Evolutionary conservation across 2,797 vertebrate species (phyloP).

Genomic region (Mastacembelus armatus): DNA sequence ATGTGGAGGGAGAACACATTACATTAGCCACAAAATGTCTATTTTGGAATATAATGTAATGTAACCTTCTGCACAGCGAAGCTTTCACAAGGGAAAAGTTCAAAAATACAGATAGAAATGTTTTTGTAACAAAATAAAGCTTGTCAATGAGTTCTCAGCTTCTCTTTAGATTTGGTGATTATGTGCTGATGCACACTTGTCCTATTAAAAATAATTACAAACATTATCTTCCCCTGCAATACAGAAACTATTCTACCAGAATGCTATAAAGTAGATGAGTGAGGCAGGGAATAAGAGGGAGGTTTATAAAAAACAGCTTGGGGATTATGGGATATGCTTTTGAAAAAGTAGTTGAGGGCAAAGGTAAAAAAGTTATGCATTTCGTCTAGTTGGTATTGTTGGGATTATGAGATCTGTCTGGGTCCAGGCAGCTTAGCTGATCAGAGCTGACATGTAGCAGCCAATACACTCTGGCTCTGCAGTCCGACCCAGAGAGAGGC

Average conservation of each 20-base stretch:
- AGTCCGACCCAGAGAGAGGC: slow-evolving; percentile 30
- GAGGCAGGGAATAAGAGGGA: slow-evolving; percentile 7
- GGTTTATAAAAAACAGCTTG: slow-evolving; percentile 37
- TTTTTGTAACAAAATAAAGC: too few species aligned
- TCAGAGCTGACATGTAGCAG: slow-evolving; percentile 54
- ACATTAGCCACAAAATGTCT: too few species aligned
- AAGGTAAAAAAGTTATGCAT: slow-evolving; percentile 56
- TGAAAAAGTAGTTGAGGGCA: slow-evolving; percentile 40
- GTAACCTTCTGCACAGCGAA: too few species aligned
- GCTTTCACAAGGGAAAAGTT: too few species aligned
- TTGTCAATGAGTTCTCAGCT: too few species aligned
- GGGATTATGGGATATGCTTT: slow-evolving; percentile 53
- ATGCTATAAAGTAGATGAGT: not conserved
- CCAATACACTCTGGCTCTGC: slow-evolving; percentile 36
- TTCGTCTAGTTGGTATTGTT: slow-evolving; percentile 54
- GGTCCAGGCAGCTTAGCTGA: slow-evolving; percentile 59
- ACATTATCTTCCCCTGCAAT: slow-evolving; percentile 12
- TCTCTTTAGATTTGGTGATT: too few species aligned
- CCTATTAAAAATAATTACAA: too few species aligned
- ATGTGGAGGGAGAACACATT: too few species aligned
- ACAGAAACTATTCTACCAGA: slow-evolving; percentile 6
- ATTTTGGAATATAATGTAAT: too few species aligned
- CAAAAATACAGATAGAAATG: too few species aligned
- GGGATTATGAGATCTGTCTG: slow-evolving; percentile 74
- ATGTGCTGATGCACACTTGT: too few species aligned